Evolutionary conservation across 1,140 invertebrate genomes (phyloP).

Genomic region (Trachymyrmex septentrionalis): DNA sequence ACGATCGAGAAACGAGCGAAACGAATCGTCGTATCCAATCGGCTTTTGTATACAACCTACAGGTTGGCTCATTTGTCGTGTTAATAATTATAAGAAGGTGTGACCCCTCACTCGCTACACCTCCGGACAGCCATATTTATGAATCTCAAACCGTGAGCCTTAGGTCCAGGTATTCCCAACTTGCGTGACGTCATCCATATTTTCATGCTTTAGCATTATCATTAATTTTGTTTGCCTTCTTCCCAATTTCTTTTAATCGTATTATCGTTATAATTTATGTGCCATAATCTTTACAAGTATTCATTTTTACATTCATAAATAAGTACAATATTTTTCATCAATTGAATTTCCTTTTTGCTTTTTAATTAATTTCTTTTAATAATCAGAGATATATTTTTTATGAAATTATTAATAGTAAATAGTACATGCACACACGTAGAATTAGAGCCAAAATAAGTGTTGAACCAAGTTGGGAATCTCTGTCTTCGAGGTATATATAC

Average conservation of each 20-base stretch:
- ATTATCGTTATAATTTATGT: constrained; percentile 6
- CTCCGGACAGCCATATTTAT: constrained; percentile 81
- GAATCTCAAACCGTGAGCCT: constrained; percentile 73
- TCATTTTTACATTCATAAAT: constrained; percentile 1
- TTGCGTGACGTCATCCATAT: not conserved
- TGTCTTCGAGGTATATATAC: constrained; percentile 59
- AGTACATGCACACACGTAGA: not conserved
- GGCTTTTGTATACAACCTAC: constrained; percentile 73
- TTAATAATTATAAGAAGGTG: constrained; percentile 85
- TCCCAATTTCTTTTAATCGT: not conserved
- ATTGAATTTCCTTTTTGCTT: not conserved
- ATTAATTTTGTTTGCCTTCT: constrained; percentile 15
- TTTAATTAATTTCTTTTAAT: not conserved
- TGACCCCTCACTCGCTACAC: constrained; percentile 81
- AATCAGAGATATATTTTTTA: not conserved
- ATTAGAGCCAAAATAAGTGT: not conserved
- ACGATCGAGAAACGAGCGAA: constrained; percentile 69
- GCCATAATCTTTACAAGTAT: not conserved
- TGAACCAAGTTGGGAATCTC: constrained; percentile 67
- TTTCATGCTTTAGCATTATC: not conserved
- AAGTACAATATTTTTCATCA: not conserved
- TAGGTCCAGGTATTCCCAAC: constrained; percentile 67
- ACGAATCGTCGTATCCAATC: constrained; percentile 69
- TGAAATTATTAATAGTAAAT: constrained; percentile 3
- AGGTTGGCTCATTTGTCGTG: constrained; percentile 82